A percentile compares a stretch with the other conserved stretches of the same genome.
Evolutionary conservation across 2,797 vertebrate species (phyloP).

Genomic region (Erethizon dorsatum): DNA sequence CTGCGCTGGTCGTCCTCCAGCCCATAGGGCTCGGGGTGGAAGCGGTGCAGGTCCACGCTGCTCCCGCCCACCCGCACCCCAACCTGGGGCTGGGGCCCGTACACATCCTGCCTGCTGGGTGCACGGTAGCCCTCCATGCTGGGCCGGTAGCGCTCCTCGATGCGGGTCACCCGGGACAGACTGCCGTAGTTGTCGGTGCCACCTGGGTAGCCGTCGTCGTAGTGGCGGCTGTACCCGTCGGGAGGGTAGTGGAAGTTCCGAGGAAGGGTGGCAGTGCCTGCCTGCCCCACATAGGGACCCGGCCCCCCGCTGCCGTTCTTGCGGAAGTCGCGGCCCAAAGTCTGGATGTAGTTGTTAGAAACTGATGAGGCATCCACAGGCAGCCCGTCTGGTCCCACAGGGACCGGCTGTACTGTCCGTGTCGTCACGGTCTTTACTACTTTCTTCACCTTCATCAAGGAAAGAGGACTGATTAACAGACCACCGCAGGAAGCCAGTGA

Average conservation of each 20-base stretch:
- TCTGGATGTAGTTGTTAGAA: constrained; percentile 92
- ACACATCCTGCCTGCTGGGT: constrained; percentile 95
- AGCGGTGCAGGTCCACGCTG: constrained; percentile 95
- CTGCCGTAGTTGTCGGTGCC: constrained; percentile 93
- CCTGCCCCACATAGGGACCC: constrained; percentile 91
- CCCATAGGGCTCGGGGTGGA: constrained; percentile 95
- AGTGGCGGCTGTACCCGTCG: constrained; percentile 89
- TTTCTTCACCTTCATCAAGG: constrained; percentile 93
- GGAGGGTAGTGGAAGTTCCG: constrained; percentile 97
- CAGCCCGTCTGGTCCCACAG: constrained; percentile 93
- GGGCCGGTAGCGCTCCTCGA: constrained; percentile 95
- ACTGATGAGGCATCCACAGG: constrained; percentile 93
- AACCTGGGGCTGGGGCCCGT: constrained; percentile 95
- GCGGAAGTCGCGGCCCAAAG: constrained; percentile 95
- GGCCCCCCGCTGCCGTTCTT: constrained; percentile 89
- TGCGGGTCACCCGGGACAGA: constrained; percentile 93
- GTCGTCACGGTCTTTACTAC: constrained; percentile 96
- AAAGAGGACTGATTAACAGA: background rate
- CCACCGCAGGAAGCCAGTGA: background rate
- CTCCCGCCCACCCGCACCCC: constrained; percentile 95
- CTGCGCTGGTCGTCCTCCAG: constrained; percentile 97
- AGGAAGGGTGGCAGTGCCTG: constrained; percentile 94
- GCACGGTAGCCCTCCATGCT: constrained; percentile 94
- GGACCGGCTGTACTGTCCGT: constrained; percentile 93
- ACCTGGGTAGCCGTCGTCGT: constrained; percentile 90